A percentile compares a stretch with the other conserved stretches of the same genome.
Evolutionary conservation across 2,113 vertebrate genomes (phyloP).

Genomic region (Vombatus ursinus): DNA sequence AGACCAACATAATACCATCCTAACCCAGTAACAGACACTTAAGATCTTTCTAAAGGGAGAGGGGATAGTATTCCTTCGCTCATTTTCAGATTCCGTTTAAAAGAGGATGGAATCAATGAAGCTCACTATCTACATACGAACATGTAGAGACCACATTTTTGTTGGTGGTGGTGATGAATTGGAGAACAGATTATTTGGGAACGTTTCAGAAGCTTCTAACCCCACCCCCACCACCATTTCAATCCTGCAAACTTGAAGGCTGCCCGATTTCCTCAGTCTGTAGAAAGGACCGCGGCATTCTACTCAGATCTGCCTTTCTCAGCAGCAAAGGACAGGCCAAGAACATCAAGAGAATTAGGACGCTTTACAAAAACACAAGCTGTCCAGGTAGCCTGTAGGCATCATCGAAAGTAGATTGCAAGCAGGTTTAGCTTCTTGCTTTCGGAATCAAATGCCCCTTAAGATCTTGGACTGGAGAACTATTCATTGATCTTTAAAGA

Average conservation of each 20-base stretch:
- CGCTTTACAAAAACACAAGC: neutral
- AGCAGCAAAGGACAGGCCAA: neutral
- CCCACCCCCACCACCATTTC: neutral
- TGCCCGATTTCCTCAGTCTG: neutral
- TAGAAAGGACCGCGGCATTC: neutral
- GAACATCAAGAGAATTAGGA: neutral
- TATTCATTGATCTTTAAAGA: neutral
- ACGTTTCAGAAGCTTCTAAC: neutral
- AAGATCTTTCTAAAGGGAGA: neutral
- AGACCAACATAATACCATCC: neutral
- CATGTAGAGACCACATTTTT: neutral
- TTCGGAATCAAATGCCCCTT: neutral
- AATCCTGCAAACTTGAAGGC: neutral
- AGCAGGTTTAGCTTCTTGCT: neutral
- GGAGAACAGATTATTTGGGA: conserved; percentile 1
- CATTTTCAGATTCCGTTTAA: neutral
- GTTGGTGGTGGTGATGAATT: neutral
- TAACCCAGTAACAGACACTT: neutral
- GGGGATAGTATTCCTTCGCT: neutral
- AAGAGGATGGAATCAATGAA: neutral
- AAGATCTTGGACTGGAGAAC: neutral
- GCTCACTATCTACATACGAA: neutral
- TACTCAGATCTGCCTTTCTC: neutral
- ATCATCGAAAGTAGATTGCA: neutral
- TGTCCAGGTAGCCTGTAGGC: neutral